Percentiles rank a stretch among this genome's conserved stretches.
phyloP scores from a whole-genome alignment of 2,113 vertebrate species.

The Mobula hypostoma region DNA sequence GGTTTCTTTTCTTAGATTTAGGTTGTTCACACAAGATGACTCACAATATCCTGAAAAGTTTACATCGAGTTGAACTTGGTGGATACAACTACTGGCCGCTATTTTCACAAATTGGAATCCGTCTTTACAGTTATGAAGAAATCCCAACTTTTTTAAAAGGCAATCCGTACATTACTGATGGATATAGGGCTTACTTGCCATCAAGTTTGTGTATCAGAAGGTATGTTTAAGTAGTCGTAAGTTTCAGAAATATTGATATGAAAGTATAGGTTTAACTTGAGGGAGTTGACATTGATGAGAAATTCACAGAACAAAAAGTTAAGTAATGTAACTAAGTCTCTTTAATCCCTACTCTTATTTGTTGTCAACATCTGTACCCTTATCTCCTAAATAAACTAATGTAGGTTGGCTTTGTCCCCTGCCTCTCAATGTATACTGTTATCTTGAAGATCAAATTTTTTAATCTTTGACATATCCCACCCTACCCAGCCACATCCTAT shows the following conservation, averaged over 20 bases:
- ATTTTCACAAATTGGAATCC: conserved; percentile 34
- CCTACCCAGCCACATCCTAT: neutral
- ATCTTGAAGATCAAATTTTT: neutral
- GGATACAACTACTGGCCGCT: conserved; percentile 39
- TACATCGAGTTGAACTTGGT: conserved; percentile 34
- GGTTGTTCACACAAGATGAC: conserved; percentile 33
- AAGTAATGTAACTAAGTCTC: neutral
- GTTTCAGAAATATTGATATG: neutral
- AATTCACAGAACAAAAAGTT: neutral
- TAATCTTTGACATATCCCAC: neutral
- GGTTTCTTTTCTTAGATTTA: neutral
- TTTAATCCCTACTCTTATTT: neutral
- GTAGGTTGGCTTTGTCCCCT: neutral
- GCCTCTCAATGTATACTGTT: neutral
- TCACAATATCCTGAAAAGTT: conserved; percentile 34
- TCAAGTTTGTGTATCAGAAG: conserved; percentile 39
- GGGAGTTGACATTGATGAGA: neutral
- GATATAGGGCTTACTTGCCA: conserved; percentile 38
- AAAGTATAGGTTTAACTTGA: neutral
- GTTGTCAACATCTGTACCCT: too few relatives aligned
- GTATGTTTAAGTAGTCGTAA: neutral
- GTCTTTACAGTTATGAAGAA: conserved; percentile 38
- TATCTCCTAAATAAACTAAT: neutral
- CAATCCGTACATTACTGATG: conserved; percentile 40
- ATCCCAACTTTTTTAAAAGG: conserved; percentile 37